These are phyloP conservation scores for Pelosia muscerda DNA, from an alignment of 2,888 invertebrate genomes.

Conservation along the genomic window DNA sequence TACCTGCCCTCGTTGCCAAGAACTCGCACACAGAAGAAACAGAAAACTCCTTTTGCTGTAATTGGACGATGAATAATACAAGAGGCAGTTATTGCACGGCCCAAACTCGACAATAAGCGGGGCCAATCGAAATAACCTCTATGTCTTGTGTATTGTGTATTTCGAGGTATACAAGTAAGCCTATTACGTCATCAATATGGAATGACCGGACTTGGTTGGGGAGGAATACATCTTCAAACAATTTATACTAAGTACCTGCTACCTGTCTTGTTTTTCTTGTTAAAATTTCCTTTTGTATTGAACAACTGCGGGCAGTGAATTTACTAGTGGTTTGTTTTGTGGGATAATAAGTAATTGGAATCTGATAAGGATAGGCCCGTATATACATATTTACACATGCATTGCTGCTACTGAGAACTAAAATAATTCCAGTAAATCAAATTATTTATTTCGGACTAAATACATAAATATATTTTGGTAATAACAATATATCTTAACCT, in stretches of 20 bases:
- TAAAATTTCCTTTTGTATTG: slow-evolving; percentile 1
- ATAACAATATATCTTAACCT: too few species aligned
- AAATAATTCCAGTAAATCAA: too few species aligned
- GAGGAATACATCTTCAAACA: slow-evolving; percentile 22
- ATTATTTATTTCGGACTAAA: too few species aligned
- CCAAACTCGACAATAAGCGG: slow-evolving; percentile 73
- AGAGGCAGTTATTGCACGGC: slow-evolving; percentile 79
- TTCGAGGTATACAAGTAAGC: slow-evolving; percentile 31
- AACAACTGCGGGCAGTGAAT: not conserved
- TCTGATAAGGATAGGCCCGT: too few species aligned
- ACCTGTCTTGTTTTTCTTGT: slow-evolving; percentile 6
- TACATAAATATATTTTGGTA: too few species aligned
- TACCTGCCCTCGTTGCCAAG: slow-evolving; percentile 48
- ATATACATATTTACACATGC: too few species aligned
- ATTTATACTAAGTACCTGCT: slow-evolving; percentile 10
- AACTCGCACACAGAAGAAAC: slow-evolving; percentile 59
- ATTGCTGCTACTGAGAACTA: too few species aligned
- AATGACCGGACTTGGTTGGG: slow-evolving; percentile 20
- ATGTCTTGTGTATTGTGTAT: slow-evolving; percentile 31
- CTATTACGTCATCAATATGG: slow-evolving; percentile 38
- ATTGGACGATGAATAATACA: slow-evolving; percentile 87
- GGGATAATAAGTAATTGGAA: not conserved
- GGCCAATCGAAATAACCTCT: slow-evolving; percentile 50
- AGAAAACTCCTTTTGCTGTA: slow-evolving; percentile 85
- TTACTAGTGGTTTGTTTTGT: not conserved